Percentiles rank a stretch among this genome's conserved stretches.
These are phyloP conservation scores for Andrena haemorrhoa DNA, from an alignment of 2,888 invertebrate genomes.

Conservation along the genomic window DNA sequence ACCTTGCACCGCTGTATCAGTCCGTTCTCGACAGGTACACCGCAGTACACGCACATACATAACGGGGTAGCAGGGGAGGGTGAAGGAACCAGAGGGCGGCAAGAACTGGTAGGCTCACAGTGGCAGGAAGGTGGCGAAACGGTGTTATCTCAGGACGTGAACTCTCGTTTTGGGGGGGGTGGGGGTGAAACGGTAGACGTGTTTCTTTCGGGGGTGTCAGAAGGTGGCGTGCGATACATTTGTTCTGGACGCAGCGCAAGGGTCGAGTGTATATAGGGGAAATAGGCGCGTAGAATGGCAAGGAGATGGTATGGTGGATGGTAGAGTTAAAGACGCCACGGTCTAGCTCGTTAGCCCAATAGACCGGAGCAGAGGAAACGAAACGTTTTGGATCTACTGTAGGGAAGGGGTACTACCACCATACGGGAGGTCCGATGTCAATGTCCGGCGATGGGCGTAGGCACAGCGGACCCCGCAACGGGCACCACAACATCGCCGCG, in stretches of 20 bases:
- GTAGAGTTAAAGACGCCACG: constrained; percentile 23
- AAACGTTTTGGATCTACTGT: constrained; percentile 82
- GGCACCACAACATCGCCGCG: constrained; percentile 77
- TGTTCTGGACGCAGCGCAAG: not conserved
- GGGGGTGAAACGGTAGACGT: not conserved
- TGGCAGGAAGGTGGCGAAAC: not conserved
- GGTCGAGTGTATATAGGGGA: not conserved
- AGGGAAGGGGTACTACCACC: constrained; percentile 83
- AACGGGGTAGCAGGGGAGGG: constrained; percentile 3
- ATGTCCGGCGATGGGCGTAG: constrained; percentile 78
- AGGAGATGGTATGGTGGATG: not conserved
- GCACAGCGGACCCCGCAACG: constrained; percentile 78
- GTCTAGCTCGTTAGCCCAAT: not conserved
- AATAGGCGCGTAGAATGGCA: not conserved
- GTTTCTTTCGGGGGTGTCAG: too few relatives aligned
- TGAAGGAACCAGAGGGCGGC: constrained; percentile 13
- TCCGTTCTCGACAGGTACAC: constrained; percentile 41
- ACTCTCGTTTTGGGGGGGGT: not conserved
- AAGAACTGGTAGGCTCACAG: constrained; percentile 9
- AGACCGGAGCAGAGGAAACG: constrained; percentile 49
- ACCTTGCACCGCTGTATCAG: constrained; percentile 62
- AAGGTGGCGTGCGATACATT: too few relatives aligned
- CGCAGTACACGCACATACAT: constrained; percentile 31
- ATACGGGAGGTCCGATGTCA: constrained; percentile 77
- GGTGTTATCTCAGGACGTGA: constrained; percentile 2